These are phyloP conservation scores for Chymomyza caudatula DNA, from an alignment of 2,888 invertebrate genomes.

Conservation along the genomic window DNA sequence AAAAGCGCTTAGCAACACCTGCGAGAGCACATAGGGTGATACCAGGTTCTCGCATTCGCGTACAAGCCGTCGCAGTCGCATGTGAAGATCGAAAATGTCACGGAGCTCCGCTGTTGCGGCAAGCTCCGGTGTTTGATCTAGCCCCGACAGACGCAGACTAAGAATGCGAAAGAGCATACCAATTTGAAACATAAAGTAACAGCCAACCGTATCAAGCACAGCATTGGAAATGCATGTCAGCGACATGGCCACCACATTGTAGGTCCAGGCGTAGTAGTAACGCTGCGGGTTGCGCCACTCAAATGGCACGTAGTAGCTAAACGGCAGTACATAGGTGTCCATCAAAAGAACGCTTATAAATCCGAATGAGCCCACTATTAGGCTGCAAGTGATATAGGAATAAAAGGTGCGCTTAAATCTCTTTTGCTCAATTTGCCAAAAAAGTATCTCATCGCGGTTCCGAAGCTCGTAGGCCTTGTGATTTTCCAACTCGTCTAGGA, in stretches of 20 bases:
- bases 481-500: conserved; percentile 45
- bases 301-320: conserved; percentile 70
- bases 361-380: conserved; percentile 37
- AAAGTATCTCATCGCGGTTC: conserved; percentile 29
- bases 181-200: conserved; percentile 66
- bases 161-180: conserved; percentile 60
- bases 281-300: conserved; percentile 50
- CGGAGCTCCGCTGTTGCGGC: conserved; percentile 18
- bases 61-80: conserved; percentile 33
- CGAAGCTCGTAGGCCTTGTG: conserved; percentile 26
- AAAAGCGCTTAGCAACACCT: conserved; percentile 61
- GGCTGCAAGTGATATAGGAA: conserved; percentile 36
- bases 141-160: conserved; percentile 50
- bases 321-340: conserved; percentile 58
- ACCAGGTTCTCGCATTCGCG: conserved; percentile 42
- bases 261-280: conserved; percentile 61
- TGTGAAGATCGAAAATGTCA: conserved; percentile 38
- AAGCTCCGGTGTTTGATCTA: conserved; percentile 22
- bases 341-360: conserved; percentile 40
- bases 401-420: conserved; percentile 44
- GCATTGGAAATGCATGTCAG: conserved; percentile 57
- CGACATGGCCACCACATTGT: conserved; percentile 50
- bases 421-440: conserved; percentile 52
- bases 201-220: conserved; percentile 62
- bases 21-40: conserved; percentile 54